A percentile compares a stretch with the other conserved stretches of the same genome.
Evolutionary conservation across 2,113 vertebrate genomes (phyloP).

Genomic region (Aptenodytes patagonicus): DNA sequence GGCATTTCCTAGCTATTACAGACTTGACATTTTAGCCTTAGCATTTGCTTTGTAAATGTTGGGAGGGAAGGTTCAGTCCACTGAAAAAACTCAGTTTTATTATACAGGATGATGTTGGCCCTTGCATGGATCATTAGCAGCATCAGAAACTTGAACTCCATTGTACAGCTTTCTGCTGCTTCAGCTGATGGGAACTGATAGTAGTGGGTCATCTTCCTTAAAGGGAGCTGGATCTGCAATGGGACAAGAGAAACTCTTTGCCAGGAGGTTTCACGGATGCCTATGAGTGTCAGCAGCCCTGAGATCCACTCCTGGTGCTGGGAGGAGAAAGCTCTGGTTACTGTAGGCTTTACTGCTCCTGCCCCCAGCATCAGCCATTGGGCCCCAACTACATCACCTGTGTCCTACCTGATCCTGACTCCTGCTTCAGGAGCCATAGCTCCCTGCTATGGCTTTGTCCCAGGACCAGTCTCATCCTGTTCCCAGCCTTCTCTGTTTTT

Average conservation of each 20-base stretch:
- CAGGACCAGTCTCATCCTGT: not conserved
- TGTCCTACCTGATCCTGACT: not conserved
- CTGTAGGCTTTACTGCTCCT: not conserved
- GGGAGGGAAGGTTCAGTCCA: not conserved
- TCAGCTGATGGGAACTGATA: not conserved
- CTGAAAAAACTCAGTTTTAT: not conserved
- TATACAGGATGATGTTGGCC: not conserved
- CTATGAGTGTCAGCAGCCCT: not conserved
- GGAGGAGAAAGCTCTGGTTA: not conserved
- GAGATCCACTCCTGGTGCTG: not conserved
- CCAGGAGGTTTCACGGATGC: not conserved
- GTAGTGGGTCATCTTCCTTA: not conserved
- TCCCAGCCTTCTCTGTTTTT: not conserved
- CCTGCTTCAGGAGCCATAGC: not conserved
- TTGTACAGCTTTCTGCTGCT: not conserved
- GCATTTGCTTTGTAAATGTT: not conserved
- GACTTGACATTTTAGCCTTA: not conserved
- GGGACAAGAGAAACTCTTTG: not conserved
- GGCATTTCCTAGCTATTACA: not conserved
- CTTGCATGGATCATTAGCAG: not conserved
- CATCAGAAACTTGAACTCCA: not conserved
- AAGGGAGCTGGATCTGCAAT: not conserved
- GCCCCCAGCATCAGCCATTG: not conserved
- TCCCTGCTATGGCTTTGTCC: not conserved
- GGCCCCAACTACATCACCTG: not conserved